Evolutionary conservation across 2,888 invertebrate species (phyloP).

Genomic region (Drosophila birchii): DNA sequence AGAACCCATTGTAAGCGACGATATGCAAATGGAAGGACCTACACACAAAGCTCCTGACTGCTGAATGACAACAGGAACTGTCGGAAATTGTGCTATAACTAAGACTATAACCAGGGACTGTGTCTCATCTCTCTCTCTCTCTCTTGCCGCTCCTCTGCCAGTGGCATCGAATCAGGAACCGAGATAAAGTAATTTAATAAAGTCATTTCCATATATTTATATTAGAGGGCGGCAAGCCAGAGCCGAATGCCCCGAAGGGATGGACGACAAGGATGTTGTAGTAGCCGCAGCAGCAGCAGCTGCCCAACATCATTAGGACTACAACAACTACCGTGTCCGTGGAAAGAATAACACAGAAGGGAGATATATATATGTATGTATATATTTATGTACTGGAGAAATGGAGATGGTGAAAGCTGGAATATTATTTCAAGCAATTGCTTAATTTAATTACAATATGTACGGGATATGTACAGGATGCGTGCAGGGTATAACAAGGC

Average conservation of each 20-base stretch:
- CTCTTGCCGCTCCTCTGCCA: background rate
- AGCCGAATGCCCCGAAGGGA: conserved; percentile 6
- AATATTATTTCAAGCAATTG: conserved; percentile 69
- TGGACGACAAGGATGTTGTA: background rate
- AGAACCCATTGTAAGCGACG: conserved; percentile 26
- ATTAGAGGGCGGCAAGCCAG: conserved; percentile 54
- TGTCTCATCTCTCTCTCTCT: background rate
- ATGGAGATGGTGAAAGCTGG: conserved; percentile 22
- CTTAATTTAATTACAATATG: conserved; percentile 64
- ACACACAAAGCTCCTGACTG: conserved; percentile 13
- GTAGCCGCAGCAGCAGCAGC: conserved; percentile 26
- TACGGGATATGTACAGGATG: background rate
- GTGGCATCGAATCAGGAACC: conserved; percentile 61
- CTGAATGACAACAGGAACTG: conserved; percentile 65
- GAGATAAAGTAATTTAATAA: conserved; percentile 76
- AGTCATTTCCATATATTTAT: conserved; percentile 77
- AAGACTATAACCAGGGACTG: conserved; percentile 44
- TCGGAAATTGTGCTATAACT: conserved; percentile 58
- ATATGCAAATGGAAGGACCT: conserved; percentile 46
- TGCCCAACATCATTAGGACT: conserved; percentile 41
- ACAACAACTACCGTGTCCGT: conserved; percentile 7
- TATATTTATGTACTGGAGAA: no score
- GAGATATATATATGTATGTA: background rate
- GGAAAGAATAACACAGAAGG: conserved; percentile 30
- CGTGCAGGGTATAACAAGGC: conserved; percentile 8